Evolutionary conservation across 2,113 vertebrate species (phyloP), one percentile per base, ranked within the genome.

Genomic region (Rhinopithecus roxellana): DNA sequence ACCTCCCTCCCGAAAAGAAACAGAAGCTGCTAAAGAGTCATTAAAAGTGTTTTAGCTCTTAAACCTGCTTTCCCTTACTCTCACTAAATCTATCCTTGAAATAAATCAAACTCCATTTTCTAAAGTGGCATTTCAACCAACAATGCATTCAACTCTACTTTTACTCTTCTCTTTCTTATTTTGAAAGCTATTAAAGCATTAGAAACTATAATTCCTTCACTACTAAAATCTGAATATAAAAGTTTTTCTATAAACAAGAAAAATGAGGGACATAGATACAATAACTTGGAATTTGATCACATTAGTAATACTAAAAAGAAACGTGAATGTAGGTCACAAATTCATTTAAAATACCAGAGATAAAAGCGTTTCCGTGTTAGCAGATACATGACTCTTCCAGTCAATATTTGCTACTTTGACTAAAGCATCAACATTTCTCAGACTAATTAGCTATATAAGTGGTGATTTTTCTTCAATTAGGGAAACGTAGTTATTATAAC

Each of bases 401-500:
- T 92, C 92, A 40, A 18, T 91, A 95, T 85, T 72, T 95, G 74
- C 70, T 52, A 10, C 75, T 90, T 94, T 69, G 35, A 90, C 35
- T 85, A 83, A 89, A 86, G 93, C 70, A 96, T 81, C 87, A 94
- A 96, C 98, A 98, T 98, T 98, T 98, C 94, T 98, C 97, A 94
- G 75, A 96, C 69, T 97, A 98, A 98, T 98, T 98, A 98, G 88
- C 92, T 97, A 90, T 70, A 72, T 85, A 97, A 96, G 75, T 95
- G 79, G 27, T 92, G 90, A 95, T 77, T 97, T 80, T 97, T 96
- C 92, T 97, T 93, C 92, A 97, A 97, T 97, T 97, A 97, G 30
- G 94, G 82, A 97, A 95, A 96, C 87, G 95, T 98, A 55, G 92
- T 97, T 98, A 98, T 98, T 97, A 98, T 97, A 91, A 80, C 43